These are phyloP conservation scores for Trypoxylus dichotomus DNA, from an alignment of 1,140 invertebrate species.

Conservation along the genomic window DNA sequence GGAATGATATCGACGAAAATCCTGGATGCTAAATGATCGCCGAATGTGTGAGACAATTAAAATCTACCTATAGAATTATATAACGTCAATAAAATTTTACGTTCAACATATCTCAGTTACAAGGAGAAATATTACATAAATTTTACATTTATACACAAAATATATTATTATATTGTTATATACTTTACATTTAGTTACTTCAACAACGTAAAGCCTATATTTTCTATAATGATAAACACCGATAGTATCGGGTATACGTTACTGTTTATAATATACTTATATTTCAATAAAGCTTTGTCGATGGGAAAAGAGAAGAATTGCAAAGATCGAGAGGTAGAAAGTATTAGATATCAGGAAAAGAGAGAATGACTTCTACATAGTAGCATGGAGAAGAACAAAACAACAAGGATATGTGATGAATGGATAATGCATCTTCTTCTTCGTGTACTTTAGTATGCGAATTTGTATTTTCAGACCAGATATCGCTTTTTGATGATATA, in stretches of 20 bases:
- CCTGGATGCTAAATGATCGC: background rate
- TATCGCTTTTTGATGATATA: background rate
- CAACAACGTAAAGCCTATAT: constrained; percentile 19
- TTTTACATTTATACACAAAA: constrained; percentile 31
- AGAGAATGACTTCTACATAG: background rate
- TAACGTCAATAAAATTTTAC: constrained; percentile 18
- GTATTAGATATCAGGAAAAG: background rate
- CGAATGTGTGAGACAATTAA: background rate
- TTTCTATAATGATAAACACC: constrained; percentile 15
- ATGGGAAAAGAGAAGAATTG: no score
- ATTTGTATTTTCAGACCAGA: background rate
- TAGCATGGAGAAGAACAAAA: background rate
- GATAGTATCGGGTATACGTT: background rate
- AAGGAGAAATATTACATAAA: background rate
- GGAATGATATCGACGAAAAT: background rate
- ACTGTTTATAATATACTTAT: background rate
- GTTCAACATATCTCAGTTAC: constrained; percentile 26
- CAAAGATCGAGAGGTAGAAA: constrained; percentile 10
- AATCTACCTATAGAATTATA: background rate
- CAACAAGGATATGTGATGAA: constrained; percentile 18
- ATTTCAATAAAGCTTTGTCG: background rate
- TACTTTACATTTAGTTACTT: constrained; percentile 23
- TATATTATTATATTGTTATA: constrained; percentile 25
- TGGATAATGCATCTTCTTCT: background rate
- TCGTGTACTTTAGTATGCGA: constrained; percentile 14